These are phyloP conservation scores for Harmothoe impar DNA, from an alignment of 2,888 invertebrate species.

Conservation along the genomic window DNA sequence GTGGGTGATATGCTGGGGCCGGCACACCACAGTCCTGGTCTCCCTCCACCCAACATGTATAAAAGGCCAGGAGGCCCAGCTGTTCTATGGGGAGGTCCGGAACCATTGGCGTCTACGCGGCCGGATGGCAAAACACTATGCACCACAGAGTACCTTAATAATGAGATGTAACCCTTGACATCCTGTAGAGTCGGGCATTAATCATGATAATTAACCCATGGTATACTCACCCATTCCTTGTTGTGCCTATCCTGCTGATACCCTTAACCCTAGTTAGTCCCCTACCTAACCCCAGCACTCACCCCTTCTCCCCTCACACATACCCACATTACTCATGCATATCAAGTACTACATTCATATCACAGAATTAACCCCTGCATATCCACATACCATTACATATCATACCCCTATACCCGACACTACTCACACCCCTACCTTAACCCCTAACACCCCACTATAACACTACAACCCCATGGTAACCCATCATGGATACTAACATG, in stretches of 20 bases:
- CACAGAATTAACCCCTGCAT: not conserved
- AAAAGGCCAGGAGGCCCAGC: not conserved
- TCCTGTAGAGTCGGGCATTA: not conserved
- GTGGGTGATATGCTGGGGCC: no score
- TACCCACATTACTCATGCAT: not conserved
- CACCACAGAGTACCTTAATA: conserved; percentile 36
- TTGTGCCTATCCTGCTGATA: not conserved
- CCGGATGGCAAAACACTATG: not conserved
- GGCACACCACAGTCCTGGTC: not conserved
- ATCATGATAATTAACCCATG: not conserved
- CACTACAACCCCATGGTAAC: not conserved
- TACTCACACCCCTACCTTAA: not conserved
- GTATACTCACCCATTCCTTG: not conserved
- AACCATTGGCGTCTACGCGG: conserved; percentile 49
- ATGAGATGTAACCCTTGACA: conserved; percentile 1
- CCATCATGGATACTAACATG: not conserved
- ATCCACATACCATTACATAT: not conserved
- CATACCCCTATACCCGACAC: not conserved
- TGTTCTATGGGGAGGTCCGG: conserved; percentile 55
- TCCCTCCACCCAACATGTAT: not conserved
- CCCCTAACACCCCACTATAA: not conserved
- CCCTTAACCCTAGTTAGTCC: not conserved
- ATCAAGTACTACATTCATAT: not conserved
- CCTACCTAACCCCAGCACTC: conserved; percentile 36
- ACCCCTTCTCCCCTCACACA: not conserved